phyloP scores from a whole-genome alignment of 2,113 vertebrate genomes.

The Sebastes schlegelii region DNA sequence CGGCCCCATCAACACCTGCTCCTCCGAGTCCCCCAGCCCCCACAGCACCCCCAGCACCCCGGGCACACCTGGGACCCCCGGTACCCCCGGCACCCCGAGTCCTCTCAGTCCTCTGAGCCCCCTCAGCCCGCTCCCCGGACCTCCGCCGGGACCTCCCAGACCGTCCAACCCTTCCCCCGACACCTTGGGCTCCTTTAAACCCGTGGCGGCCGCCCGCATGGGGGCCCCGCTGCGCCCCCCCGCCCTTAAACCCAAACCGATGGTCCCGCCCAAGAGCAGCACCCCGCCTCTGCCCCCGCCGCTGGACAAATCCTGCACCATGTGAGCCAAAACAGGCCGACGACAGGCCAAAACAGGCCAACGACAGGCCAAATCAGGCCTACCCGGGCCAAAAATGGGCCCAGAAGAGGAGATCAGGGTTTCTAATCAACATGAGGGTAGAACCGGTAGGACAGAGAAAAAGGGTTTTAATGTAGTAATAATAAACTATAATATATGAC shows the following conservation, averaged over 20 bases:
- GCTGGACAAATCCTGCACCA: constrained; percentile 97
- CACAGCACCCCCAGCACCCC: constrained; percentile 84
- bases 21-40: constrained; percentile 93
- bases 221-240: constrained; percentile 94
- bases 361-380: constrained; percentile 71
- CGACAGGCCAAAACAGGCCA: constrained; percentile 71
- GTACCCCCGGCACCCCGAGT: constrained; percentile 88
- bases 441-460: constrained; percentile 67
- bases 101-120: constrained; percentile 89
- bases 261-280: constrained; percentile 96
- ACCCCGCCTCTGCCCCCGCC: constrained; percentile 90
- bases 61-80: constrained; percentile 74
- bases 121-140: constrained; percentile 80
- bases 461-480: constrained; percentile 80
- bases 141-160: constrained; percentile 72
- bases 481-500: constrained; percentile 74
- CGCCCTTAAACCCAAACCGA: constrained; percentile 94
- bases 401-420: constrained; percentile 83
- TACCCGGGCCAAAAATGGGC: constrained; percentile 78
- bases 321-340: constrained; percentile 86
- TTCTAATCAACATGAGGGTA: constrained; percentile 80
- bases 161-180: constrained; percentile 87
- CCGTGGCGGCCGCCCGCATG: constrained; percentile 88
- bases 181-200: constrained; percentile 93
- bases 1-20: constrained; percentile 87